Conservation (phyloP, 1,140 invertebrate species). For the Teleopsis dalmanni region DNA sequence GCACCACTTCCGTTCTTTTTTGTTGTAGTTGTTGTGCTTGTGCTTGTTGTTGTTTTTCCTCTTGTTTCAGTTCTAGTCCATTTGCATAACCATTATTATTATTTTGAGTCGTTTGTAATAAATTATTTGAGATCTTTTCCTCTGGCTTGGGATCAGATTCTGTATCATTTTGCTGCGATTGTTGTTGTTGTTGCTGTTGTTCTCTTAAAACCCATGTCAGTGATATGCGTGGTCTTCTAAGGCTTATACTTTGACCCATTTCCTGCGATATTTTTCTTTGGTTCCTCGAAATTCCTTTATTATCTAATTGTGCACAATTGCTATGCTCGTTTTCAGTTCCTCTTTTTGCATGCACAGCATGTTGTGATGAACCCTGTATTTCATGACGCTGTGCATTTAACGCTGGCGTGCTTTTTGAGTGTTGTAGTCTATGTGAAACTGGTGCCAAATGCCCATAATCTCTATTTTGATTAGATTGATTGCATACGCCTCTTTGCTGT, state of each 20-base stretch:
- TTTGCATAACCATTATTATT: constrained; percentile 20
- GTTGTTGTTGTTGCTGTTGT: constrained; percentile 31
- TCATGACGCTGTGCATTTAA: background rate
- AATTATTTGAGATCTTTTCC: constrained; percentile 12
- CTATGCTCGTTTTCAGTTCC: background rate
- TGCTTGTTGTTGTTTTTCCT: background rate
- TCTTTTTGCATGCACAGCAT: background rate
- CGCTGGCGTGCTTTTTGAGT: background rate
- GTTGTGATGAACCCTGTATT: background rate
- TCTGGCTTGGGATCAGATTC: constrained; percentile 14
- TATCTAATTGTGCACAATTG: background rate
- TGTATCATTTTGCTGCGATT: constrained; percentile 26
- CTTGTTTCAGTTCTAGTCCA: background rate
- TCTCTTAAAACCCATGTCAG: constrained; percentile 61
- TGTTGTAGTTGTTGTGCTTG: constrained; percentile 7
- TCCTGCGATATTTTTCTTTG: constrained; percentile 6
- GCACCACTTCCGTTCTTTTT: constrained; percentile 3
- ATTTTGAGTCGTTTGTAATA: constrained; percentile 41
- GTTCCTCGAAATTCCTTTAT: background rate
- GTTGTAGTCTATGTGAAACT: background rate
- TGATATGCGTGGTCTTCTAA: constrained; percentile 59
- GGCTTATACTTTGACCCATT: constrained; percentile 51
- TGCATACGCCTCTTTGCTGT: constrained; percentile 20
- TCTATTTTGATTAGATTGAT: constrained; percentile 15
- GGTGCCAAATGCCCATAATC: background rate